A percentile compares a stretch with the other conserved stretches of the same genome.
Evolutionary conservation across 2,797 vertebrate genomes (phyloP).

Genomic region (Atherinosoma microstoma): DNA sequence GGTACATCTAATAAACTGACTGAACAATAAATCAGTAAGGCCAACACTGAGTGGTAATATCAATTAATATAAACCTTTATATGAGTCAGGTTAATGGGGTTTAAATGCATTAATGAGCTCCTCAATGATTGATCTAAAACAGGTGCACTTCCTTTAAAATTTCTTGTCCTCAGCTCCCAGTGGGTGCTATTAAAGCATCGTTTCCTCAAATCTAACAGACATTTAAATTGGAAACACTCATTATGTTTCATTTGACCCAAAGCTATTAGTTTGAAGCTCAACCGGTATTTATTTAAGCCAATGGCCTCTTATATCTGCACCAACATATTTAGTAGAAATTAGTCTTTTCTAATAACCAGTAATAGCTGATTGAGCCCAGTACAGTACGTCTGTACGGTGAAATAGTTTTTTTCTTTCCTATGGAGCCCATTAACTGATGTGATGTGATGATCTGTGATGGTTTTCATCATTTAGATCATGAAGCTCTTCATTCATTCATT

Average conservation of each 20-base stretch:
- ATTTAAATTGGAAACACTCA: conserved; percentile 27
- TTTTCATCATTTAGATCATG: not conserved
- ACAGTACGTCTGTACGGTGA: not conserved
- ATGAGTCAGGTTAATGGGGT: conserved; percentile 27
- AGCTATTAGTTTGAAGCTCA: conserved; percentile 7
- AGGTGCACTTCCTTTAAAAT: not conserved
- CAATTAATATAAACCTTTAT: not conserved
- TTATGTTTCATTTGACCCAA: conserved; percentile 8
- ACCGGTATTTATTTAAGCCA: not conserved
- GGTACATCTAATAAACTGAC: not conserved
- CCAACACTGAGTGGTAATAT: not conserved
- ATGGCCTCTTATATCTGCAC: not conserved
- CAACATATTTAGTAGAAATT: not conserved
- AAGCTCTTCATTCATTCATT: not conserved
- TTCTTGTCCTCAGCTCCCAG: conserved; percentile 15
- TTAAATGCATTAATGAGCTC: conserved; percentile 20
- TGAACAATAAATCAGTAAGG: not conserved
- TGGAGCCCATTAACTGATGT: not conserved
- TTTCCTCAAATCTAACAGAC: conserved; percentile 25
- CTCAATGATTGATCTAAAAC: conserved; percentile 28
- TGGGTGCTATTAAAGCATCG: conserved; percentile 35
- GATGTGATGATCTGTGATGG: not conserved
- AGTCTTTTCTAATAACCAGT: not conserved
- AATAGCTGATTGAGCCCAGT: not conserved
- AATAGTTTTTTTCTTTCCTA: not conserved